Evolutionary conservation across 2,113 vertebrate genomes (phyloP), one percentile per base, ranked within the genome.

Genomic region (Buteo buteo): DNA sequence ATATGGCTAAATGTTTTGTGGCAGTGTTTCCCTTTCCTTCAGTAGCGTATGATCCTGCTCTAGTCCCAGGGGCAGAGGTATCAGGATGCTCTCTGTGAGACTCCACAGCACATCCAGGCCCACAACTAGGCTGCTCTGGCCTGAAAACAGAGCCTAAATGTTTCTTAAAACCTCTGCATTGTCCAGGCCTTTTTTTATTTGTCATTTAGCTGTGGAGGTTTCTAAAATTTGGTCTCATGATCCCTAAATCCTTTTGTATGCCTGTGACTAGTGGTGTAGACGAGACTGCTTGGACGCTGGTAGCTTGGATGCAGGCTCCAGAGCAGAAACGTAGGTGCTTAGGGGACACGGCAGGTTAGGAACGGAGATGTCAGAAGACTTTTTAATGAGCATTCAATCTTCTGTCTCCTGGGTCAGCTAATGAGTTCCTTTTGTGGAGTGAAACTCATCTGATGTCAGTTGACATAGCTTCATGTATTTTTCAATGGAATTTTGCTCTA

Each of bases 401-500:
- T 76, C 55, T 76, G 24, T 93, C 77, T 95, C 84, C 36, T 80
- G 82, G 54, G 40, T 86, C 74, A 90, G 34, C 73, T 80, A n/a
- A 82, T 91, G 62, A 86, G n/a, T 85, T 94, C 49, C 57, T 9
- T 86, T 93, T 70, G 36, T 80, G 78, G 86, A 82, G 19, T 93
- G 92, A 91, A 95, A 80, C 31, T 81, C 64, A 59, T 1, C 80
- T 87, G 80, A 84, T 83, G 49, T 85, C 70, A 82, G 49, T 73
- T 17, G 13, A 54, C 40, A 70, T 28, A 79, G 16, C 32, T 87
- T 88, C 69, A 73, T 89, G 36, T 82, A 55, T 91, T 94, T 94
- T 93, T 96, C 66, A 84, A 26, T 40, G n/a, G 34, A 67, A 36
- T 91, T 88, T 94, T 92, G 26, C 45, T 94, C 76, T 86, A 92